phyloP scores from a whole-genome alignment of 2,888 invertebrate species.

The Polylopha cassiicola region DNA sequence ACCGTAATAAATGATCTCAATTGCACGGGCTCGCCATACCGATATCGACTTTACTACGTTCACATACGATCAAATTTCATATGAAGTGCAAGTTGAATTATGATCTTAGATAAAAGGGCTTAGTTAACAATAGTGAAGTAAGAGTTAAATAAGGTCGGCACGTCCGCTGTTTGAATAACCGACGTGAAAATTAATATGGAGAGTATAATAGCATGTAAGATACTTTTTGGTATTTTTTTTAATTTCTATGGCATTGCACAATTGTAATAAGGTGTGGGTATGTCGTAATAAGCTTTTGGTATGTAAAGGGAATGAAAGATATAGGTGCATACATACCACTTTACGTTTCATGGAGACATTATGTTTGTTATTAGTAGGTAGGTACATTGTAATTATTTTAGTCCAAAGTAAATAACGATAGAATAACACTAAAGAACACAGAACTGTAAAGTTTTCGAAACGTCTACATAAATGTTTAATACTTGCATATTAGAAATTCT shows the following conservation, averaged over 20 bases:
- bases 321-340: too few species aligned
- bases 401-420: too few species aligned
- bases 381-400: too few species aligned
- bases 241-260: slow-evolving; percentile 4
- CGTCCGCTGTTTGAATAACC: slow-evolving; percentile 42
- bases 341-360: too few species aligned
- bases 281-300: too few species aligned
- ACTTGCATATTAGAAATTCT: too few species aligned
- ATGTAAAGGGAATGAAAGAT: too few species aligned
- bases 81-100: slow-evolving; percentile 11
- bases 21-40: neutral
- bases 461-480: too few species aligned
- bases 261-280: neutral
- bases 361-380: too few species aligned
- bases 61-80: slow-evolving; percentile 16
- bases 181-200: slow-evolving; percentile 32
- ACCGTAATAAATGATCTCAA: slow-evolving; percentile 13
- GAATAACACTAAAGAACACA: too few species aligned
- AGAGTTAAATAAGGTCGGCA: slow-evolving; percentile 49
- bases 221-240: slow-evolving; percentile 7
- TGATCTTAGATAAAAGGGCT: slow-evolving; percentile 25
- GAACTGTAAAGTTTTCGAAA: too few species aligned
- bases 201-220: slow-evolving; percentile 25
- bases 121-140: slow-evolving; percentile 42
- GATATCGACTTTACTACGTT: slow-evolving; percentile 14